phyloP scores from a whole-genome alignment of 2,113 vertebrate genomes.

The Scophthalmus maximus region DNA sequence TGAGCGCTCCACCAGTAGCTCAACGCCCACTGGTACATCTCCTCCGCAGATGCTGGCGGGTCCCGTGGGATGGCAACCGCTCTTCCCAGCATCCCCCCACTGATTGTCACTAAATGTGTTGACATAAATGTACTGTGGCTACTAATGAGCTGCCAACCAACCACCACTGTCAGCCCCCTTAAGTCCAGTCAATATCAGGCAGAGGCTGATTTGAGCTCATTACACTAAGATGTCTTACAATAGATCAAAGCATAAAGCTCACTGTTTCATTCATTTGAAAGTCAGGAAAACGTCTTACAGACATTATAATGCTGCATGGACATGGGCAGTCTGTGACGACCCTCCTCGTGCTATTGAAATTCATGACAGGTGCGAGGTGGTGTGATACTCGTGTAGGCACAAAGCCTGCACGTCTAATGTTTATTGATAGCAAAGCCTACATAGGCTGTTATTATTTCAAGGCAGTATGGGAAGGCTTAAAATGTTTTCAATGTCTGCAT shows the following conservation, averaged over 20 bases:
- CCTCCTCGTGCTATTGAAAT: conserved; percentile 70
- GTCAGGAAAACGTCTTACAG: conserved; percentile 25
- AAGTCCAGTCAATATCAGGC: conserved; percentile 68
- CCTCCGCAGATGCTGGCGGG: conserved; percentile 57
- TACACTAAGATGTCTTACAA: conserved; percentile 56
- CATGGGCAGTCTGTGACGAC: conserved; percentile 51
- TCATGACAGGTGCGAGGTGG: conserved; percentile 69
- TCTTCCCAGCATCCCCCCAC: conserved; percentile 54
- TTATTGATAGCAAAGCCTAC: conserved; percentile 79
- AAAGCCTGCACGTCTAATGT: conserved; percentile 75
- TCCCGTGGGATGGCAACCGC: conserved; percentile 57
- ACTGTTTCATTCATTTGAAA: conserved; percentile 46
- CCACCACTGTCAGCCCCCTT: conserved; percentile 62
- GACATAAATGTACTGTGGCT: conserved; percentile 75
- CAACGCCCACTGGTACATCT: conserved; percentile 52
- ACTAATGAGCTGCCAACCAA: conserved; percentile 77
- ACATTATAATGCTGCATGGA: conserved; percentile 66
- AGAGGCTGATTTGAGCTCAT: conserved; percentile 54
- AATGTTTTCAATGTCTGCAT: conserved; percentile 54
- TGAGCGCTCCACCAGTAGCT: conserved; percentile 54
- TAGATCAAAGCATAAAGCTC: conserved; percentile 56
- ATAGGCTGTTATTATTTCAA: conserved; percentile 76
- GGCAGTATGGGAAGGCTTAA: conserved; percentile 69
- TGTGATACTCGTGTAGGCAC: conserved; percentile 70
- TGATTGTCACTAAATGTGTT: conserved; percentile 70